Percentiles rank a stretch among this genome's conserved stretches.
Conservation (phyloP, 2,797 vertebrate species). For the Numenius phaeopus region DNA sequence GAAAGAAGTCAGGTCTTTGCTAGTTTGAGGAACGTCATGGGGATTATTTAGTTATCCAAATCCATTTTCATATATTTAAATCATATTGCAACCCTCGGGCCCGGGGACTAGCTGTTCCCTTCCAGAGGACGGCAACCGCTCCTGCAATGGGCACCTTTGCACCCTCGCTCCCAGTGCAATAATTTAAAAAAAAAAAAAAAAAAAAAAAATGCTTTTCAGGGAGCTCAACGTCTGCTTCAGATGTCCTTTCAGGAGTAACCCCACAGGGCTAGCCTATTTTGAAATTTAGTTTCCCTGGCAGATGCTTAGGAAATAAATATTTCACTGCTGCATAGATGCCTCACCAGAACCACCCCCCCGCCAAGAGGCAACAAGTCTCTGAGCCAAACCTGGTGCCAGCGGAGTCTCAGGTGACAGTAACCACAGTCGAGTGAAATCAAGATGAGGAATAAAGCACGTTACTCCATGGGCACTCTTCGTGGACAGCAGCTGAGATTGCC, state of each 20-base stretch:
- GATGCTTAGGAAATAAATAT: constrained; percentile 1
- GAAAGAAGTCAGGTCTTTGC: not conserved
- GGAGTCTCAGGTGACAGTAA: not conserved
- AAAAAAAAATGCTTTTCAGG: not conserved
- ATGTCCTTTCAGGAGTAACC: not conserved
- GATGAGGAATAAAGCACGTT: not conserved
- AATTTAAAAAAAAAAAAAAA: not conserved
- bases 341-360: not conserved
- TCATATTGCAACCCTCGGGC: not conserved
- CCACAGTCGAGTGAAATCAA: not conserved
- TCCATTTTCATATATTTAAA: not conserved
- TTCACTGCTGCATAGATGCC: not conserved
- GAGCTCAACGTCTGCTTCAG: not conserved
- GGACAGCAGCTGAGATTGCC: not conserved
- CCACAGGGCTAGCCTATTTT: not conserved
- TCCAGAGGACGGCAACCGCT: not conserved
- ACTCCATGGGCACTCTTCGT: fast-evolving
- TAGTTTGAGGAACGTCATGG: not conserved
- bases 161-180: not conserved
- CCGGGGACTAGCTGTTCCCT: not conserved
- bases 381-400: not conserved
- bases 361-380: not conserved
- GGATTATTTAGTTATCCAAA: not conserved
- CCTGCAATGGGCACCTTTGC: not conserved
- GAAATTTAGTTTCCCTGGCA: not conserved